These are phyloP conservation scores for Spatula clypeata DNA, from an alignment of 2,797 vertebrate genomes.

Conservation along the genomic window DNA sequence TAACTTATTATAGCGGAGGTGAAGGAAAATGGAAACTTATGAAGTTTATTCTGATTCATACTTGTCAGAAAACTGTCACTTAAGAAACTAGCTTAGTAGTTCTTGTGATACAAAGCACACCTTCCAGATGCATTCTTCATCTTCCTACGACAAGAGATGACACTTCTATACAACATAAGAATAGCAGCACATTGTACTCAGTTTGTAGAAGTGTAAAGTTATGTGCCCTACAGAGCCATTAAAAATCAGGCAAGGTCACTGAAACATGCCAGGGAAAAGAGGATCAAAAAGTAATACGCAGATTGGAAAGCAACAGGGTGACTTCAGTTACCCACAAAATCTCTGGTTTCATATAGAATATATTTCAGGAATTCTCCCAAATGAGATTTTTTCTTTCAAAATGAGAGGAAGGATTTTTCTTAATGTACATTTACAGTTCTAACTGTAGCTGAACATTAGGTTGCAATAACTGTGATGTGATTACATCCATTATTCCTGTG, in stretches of 20 bases:
- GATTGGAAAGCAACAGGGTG: background rate
- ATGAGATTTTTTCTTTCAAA: background rate
- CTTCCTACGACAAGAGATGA: background rate
- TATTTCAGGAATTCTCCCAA: background rate
- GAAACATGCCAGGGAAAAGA: background rate
- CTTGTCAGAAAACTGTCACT: background rate
- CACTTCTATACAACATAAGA: background rate
- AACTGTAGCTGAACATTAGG: conserved; percentile 4
- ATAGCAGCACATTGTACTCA: background rate
- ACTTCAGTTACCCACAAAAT: background rate
- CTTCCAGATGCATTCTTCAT: background rate
- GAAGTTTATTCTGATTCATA: background rate
- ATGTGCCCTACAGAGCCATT: background rate
- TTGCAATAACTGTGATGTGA: background rate
- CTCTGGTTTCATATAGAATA: background rate
- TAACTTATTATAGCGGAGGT: background rate
- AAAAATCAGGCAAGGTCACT: background rate
- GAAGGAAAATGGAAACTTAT: background rate
- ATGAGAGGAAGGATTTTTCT: background rate
- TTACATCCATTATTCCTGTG: background rate
- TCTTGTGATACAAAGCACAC: background rate
- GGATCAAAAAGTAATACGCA: background rate
- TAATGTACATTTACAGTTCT: background rate
- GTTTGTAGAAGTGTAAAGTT: background rate
- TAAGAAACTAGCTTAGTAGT: background rate